phyloP scores from a whole-genome alignment of 2,113 vertebrate species.

The Pollachius pollachius region DNA sequence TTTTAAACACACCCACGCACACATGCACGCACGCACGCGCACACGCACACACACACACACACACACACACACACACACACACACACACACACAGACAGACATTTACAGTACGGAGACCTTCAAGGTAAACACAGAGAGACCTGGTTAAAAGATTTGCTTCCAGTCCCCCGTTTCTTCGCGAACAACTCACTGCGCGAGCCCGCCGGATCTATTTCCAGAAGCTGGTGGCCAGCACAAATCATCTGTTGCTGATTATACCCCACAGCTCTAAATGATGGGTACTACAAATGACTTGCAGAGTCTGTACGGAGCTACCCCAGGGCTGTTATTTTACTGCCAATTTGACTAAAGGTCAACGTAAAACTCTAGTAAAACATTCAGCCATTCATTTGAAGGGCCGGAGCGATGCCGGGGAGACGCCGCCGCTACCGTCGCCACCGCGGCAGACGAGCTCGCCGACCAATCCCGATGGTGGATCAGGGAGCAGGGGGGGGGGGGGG shows the following conservation, averaged over 20 bases:
- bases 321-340: constrained; percentile 80
- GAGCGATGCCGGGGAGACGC: constrained; percentile 29
- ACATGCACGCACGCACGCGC: constrained; percentile 1
- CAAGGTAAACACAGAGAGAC: constrained; percentile 74
- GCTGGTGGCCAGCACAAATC: constrained; percentile 78
- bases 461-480: too few relatives aligned
- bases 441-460: too few relatives aligned
- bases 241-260: constrained; percentile 82
- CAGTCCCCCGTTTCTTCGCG: constrained; percentile 74
- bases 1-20: constrained; percentile 70
- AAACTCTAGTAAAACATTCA: constrained; percentile 69
- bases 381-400: constrained; percentile 59
- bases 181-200: constrained; percentile 65
- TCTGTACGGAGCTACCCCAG: constrained; percentile 71
- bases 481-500: too few relatives aligned
- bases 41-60: background rate
- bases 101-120: constrained; percentile 73
- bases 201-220: constrained; percentile 77
- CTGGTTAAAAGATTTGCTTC: constrained; percentile 77
- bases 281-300: constrained; percentile 81
- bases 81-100: constrained; percentile 40
- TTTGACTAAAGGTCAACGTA: constrained; percentile 79
- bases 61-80: constrained; percentile 12
- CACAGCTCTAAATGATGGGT: constrained; percentile 80
- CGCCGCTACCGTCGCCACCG: too few relatives aligned